These are phyloP conservation scores for Nasonovia ribisnigri DNA, from an alignment of 2,888 invertebrate species.

Conservation along the genomic window DNA sequence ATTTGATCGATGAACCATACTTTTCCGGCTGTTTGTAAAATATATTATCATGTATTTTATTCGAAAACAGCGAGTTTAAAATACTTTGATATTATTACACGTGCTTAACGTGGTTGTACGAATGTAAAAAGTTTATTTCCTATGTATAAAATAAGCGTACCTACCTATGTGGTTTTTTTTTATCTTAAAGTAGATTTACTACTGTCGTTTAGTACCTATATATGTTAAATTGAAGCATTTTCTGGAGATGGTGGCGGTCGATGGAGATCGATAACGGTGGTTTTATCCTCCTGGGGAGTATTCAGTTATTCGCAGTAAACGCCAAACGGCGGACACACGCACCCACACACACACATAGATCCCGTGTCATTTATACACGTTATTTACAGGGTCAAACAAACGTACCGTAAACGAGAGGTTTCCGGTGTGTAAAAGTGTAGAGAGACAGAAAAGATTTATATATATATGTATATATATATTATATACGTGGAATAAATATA, in stretches of 20 bases:
- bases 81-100: background rate
- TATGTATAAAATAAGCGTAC: background rate
- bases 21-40: background rate
- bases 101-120: background rate
- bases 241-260: background rate
- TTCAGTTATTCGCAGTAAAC: constrained; percentile 59
- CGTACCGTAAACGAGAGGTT: constrained; percentile 64
- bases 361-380: constrained; percentile 52
- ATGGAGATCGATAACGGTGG: background rate
- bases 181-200: background rate
- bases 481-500: background rate
- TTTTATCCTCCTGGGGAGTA: constrained; percentile 19
- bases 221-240: background rate
- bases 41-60: background rate
- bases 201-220: background rate
- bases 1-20: background rate
- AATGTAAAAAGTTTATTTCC: background rate
- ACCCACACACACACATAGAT: constrained; percentile 5
- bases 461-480: background rate
- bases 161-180: background rate
- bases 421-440: constrained; percentile 42
- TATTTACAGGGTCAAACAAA: constrained; percentile 58
- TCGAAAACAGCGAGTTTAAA: background rate
- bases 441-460: constrained; percentile 23
- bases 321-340: constrained; percentile 14